A percentile compares a stretch with the other conserved stretches of the same genome.
phyloP scores from a whole-genome alignment of 1,140 invertebrate genomes.

The Drosophila mojavensis region DNA sequence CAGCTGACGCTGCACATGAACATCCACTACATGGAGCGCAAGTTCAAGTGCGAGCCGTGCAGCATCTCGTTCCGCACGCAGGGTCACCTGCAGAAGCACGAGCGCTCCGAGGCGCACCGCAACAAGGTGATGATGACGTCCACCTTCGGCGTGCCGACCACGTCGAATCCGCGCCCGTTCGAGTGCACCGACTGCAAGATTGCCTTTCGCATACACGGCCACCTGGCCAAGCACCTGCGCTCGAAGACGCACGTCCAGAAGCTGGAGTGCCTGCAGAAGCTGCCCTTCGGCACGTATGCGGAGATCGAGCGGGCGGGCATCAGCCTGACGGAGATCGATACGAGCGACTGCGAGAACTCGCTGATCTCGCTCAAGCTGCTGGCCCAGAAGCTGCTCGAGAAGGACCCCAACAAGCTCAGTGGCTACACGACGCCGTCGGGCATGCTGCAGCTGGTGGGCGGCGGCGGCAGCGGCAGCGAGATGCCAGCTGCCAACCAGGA shows the following conservation, averaged over 20 bases:
- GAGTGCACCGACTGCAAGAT: conserved; percentile 98
- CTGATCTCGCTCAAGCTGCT: conserved; percentile 92
- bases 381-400: conserved; percentile 92
- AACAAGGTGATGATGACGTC: conserved; percentile 96
- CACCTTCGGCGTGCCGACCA: conserved; percentile 92
- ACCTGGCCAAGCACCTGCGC: conserved; percentile 97
- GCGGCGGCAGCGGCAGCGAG: conserved; percentile 9
- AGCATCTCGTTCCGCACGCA: conserved; percentile 95
- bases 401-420: conserved; percentile 87
- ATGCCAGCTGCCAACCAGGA: conserved; percentile 61
- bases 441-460: conserved; percentile 55
- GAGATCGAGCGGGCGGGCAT: conserved; percentile 96
- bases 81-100: conserved; percentile 96
- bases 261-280: conserved; percentile 95
- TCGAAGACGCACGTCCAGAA: conserved; percentile 99
- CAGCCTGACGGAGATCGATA: conserved; percentile 96
- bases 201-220: conserved; percentile 97
- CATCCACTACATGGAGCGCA: conserved; percentile 97
- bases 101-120: conserved; percentile 94
- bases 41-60: conserved; percentile 95
- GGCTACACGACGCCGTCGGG: conserved; percentile 77
- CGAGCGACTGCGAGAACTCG: conserved; percentile 96
- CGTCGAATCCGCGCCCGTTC: conserved; percentile 96
- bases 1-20: conserved; percentile 96
- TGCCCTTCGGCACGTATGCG: conserved; percentile 98